phyloP scores from a whole-genome alignment of 2,113 vertebrate species.

The Rhadina sibilatrix region DNA sequence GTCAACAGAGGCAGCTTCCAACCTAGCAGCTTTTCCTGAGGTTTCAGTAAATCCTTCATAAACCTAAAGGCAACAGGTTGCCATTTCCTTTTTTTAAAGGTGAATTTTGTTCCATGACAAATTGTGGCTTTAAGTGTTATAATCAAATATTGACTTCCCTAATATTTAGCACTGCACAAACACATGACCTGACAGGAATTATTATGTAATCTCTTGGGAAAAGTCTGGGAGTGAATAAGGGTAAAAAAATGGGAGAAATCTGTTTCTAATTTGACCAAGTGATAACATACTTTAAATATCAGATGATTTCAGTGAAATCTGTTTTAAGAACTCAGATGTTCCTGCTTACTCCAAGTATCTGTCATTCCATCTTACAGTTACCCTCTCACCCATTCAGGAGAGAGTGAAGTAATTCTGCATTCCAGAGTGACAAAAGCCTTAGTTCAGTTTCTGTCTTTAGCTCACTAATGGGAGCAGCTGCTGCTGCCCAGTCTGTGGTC shows the following conservation, averaged over 20 bases:
- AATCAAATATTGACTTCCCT: background rate
- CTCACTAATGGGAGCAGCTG: rapidly evolving
- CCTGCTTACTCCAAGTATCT: background rate
- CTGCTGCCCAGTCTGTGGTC: background rate
- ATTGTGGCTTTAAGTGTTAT: background rate
- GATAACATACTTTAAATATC: background rate
- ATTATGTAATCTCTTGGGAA: background rate
- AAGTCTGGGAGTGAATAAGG: background rate
- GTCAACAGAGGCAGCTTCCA: background rate
- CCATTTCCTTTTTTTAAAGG: background rate
- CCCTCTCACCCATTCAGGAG: background rate
- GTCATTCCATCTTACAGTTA: background rate
- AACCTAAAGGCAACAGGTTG: background rate
- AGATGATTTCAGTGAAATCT: background rate
- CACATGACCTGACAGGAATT: background rate
- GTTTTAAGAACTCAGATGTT: background rate
- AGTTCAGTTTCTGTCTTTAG: background rate
- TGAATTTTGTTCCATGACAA: background rate
- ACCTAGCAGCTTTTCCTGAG: background rate
- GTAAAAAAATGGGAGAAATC: background rate
- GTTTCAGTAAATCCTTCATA: background rate
- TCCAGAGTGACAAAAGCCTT: background rate
- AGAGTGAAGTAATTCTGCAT: background rate
- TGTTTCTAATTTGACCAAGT: background rate
- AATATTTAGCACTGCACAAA: background rate